Conservation (phyloP, 1,140 invertebrate genomes). For the Polypedilum pembai region DNA sequence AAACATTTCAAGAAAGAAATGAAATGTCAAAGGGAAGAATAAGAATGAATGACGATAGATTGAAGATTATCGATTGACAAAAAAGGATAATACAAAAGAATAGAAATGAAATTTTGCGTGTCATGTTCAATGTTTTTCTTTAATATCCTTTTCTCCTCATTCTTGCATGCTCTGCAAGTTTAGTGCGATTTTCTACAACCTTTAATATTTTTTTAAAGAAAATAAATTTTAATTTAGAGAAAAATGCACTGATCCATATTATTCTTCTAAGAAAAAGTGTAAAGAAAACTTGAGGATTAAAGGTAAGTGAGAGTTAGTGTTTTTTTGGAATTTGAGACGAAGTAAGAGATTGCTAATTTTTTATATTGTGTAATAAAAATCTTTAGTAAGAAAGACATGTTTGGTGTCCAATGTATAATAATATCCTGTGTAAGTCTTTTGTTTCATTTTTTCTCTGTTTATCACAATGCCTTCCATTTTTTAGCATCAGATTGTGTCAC, state of each 20-base stretch:
- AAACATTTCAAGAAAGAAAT: slow-evolving; percentile 1
- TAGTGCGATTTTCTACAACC: background rate
- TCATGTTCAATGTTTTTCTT: slow-evolving; percentile 24
- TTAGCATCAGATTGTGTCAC: too few species aligned
- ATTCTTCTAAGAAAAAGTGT: background rate
- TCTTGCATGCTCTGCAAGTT: background rate
- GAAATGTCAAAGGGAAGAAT: background rate
- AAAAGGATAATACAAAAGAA: slow-evolving; percentile 11
- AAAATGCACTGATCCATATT: background rate
- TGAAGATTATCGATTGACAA: slow-evolving; percentile 28
- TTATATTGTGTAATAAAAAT: background rate
- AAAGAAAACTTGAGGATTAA: background rate
- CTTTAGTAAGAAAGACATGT: too few species aligned
- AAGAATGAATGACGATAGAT: slow-evolving; percentile 21
- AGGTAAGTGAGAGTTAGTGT: background rate
- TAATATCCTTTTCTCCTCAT: slow-evolving; percentile 15
- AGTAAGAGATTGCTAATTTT: background rate
- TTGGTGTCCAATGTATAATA: too few species aligned
- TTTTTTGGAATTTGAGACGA: background rate
- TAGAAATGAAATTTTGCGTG: slow-evolving; percentile 21
- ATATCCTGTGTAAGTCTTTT: too few species aligned
- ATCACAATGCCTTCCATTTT: too few species aligned
- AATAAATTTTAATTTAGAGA: background rate
- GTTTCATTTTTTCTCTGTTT: too few species aligned
- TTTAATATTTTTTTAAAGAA: background rate